Percentiles rank a stretch among this genome's conserved stretches.
Conservation (phyloP, 2,888 invertebrate species). For the Lymantria dispar region DNA sequence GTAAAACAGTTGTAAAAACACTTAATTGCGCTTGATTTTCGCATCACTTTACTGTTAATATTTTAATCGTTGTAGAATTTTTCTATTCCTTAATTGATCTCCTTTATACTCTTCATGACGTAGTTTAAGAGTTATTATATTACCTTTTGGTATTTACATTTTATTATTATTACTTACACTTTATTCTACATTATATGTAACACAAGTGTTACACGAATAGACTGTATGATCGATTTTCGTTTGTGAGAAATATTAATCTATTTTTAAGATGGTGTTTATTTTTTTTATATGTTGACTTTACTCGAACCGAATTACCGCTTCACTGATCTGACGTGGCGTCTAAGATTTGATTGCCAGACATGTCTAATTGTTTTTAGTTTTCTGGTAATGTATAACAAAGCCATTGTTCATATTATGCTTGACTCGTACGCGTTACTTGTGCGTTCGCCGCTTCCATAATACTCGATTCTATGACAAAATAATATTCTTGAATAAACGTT, state of each 20-base stretch:
- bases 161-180: conserved; percentile 9
- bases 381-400: too few species aligned
- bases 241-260: not conserved
- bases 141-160: conserved; percentile 10
- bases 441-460: too few species aligned
- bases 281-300: not conserved
- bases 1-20: too few species aligned
- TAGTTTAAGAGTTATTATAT: conserved; percentile 16
- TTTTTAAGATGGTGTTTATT: not conserved
- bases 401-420: too few species aligned
- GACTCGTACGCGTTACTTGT: too few species aligned
- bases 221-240: not conserved
- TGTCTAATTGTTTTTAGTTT: too few species aligned
- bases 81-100: conserved; percentile 73
- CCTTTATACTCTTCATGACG: conserved; percentile 52
- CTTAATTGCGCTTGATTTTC: not conserved
- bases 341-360: too few species aligned
- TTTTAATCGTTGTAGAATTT: conserved; percentile 32
- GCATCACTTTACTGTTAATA: conserved; percentile 27
- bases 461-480: too few species aligned
- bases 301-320: too few species aligned
- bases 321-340: too few species aligned
- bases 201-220: not conserved
- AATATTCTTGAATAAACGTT: too few species aligned
- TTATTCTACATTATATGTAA: conserved; percentile 3